Base-by-base conservation (phyloP, 2,113 vertebrate genomes). In the Indri indri region DNA sequence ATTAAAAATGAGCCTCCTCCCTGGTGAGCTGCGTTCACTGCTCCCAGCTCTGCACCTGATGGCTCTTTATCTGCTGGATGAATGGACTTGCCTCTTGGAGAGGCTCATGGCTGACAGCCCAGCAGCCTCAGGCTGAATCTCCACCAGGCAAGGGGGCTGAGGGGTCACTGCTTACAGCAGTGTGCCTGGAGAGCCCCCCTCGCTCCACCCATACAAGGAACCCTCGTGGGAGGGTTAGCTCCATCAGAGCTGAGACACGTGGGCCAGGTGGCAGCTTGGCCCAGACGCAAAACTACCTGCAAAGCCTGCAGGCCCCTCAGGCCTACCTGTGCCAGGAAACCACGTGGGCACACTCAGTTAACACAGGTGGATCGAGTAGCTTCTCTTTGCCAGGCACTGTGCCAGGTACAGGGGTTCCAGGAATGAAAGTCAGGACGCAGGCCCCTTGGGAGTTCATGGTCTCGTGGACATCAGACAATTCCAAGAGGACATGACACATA, bases 1-100 rank as follows among this genome's bases (percentile, higher is more conserved):
- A 98, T 98, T 98, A 98, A 98, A 98, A 98, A 97, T 84, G 52
- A 98, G 89, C 91, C 57, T 83, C 98, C 94, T 88, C 91, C 83
- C 77, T 27, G 73, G 79, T 91, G 89, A 97, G 74, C 71, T 13
- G 23, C 27, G 18, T 88, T 98, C 97, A 54, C 85, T 97, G 92
- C 3, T 96, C 42, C 70, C n/a, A 12, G 84, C 8, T 77, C 45
- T 0, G 8, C 52, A 42, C 85, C 91, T 80, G 37, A 96, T 50
- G 18, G 32, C 9, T 93, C 71, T 74, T 95, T 0, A 0, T 93
- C 86, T 96, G 74, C 88, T 77, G 57, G 83, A 92, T 94, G 42
- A 85, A 81, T n/a, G 27, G n/a, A 59, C n/a, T 37, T 57, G 18
- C 34, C 37, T 50, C 70, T 90, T 34, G 0, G 27, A 25, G 63